Evolutionary conservation across 2,888 invertebrate genomes (phyloP), one percentile per base, ranked within the genome.

Genomic region (Scaptodrosophila latifasciaeformis): DNA sequence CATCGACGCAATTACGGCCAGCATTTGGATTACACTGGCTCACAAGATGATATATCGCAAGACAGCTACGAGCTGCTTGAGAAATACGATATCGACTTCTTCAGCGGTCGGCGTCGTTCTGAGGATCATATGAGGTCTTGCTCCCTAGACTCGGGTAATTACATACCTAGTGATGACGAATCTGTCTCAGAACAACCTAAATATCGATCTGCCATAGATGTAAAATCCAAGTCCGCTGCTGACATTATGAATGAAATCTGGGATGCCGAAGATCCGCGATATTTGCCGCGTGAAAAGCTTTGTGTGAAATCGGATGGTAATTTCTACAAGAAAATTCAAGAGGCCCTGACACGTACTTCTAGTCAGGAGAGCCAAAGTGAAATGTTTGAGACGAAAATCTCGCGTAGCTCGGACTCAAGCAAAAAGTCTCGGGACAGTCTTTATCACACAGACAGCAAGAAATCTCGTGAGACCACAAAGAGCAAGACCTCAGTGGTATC

Each of bases 11-110:
- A 89, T 27, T 92, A 90, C 81, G 87, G 88, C 40, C 84, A 86
- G 17, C 82, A 85, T 19, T 58, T 84, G 6, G 85, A 86, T 56
- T 86, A 77, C 43, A 88, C 89, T 56, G 92, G 91, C 63, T 94
- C 94, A 7, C 94, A 94, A 84, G 95, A 95, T 83, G 95, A 95
- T 86, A 87, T 95, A 24, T 94, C 95, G 27, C 95, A 95, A 84
- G 95, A 95, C 84, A 95, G 94, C 76, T 95, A 95, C 85, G 95
- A 95, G 84, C 87, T 95, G 18, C 88, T 95, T 59, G 94, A 95
- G 84, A 92, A 92, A 81, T 92, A 92, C 55, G 92, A 86, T 52
- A 82, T 83, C 55, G 85, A 84, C 54, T 82, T 84, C 67, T 85
- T 85, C 57, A 79, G 80, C 44, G 81, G 82, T 31, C 82, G 82